These are phyloP conservation scores for Micromussa lordhowensis DNA, from an alignment of 92 coral and sea anemone genomes.

Conservation along the genomic window DNA sequence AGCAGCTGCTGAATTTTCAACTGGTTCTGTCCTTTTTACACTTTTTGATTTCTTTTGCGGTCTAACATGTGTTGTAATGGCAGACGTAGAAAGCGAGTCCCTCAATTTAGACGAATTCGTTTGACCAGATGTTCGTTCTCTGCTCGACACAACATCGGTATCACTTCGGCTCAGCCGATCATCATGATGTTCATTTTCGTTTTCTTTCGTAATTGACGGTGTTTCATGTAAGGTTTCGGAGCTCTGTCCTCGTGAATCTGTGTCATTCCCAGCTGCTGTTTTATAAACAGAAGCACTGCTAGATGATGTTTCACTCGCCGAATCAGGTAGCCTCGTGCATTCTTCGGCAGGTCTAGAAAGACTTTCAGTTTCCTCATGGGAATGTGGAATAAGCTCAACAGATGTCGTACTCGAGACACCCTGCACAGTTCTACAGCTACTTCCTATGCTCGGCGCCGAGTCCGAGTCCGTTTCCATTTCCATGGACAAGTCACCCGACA, in stretches of 20 bases:
- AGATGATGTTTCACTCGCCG: constrained; percentile 1
- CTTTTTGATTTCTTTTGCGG: constrained; percentile 25
- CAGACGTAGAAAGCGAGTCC: not conserved
- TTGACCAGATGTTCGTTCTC: not conserved
- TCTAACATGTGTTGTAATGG: not conserved
- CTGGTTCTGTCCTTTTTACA: constrained; percentile 31
- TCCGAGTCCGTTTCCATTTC: constrained; percentile 38
- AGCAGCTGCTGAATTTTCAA: constrained; percentile 9
- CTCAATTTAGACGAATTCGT: not conserved
- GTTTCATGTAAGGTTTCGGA: not conserved
- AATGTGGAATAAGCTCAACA: constrained; percentile 48
- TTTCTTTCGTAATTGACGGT: not conserved
- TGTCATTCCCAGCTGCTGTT: not conserved
- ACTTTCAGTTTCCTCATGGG: constrained; percentile 14
- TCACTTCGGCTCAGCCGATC: constrained; percentile 24
- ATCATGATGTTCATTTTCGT: not conserved
- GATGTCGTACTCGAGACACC: constrained; percentile 35
- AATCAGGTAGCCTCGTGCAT: not conserved
- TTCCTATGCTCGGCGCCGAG: constrained; percentile 15
- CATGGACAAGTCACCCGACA: constrained; percentile 17
- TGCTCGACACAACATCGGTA: not conserved
- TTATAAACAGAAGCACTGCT: constrained; percentile 3
- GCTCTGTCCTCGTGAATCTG: constrained; percentile 3
- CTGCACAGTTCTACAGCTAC: not conserved
- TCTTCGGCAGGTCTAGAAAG: not conserved